Evolutionary conservation across 30 jellyfish, hydroid and myxozoan genomes (phyloP).

Genomic region (Cassiopea xamachana): DNA sequence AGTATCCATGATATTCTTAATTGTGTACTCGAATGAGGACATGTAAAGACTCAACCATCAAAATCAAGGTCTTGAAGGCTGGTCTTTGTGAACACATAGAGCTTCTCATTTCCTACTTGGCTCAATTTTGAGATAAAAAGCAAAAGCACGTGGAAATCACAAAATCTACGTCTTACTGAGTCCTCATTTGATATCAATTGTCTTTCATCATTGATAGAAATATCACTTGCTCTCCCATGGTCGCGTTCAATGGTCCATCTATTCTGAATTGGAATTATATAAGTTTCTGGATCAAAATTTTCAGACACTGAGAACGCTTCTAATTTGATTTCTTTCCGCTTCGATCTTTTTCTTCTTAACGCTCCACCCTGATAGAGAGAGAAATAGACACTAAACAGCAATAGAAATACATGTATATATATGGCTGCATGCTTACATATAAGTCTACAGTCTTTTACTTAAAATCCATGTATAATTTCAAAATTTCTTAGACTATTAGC

Average conservation of each 20-base stretch:
- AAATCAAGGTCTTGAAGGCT: too few species aligned
- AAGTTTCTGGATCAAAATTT: conserved; percentile 70
- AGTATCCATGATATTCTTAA: too few species aligned
- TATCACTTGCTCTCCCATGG: not conserved
- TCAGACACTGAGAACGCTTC: conserved; percentile 68
- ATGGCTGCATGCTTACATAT: too few species aligned
- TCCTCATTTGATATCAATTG: not conserved
- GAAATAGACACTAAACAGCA: too few species aligned
- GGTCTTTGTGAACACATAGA: too few species aligned
- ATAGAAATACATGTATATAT: too few species aligned
- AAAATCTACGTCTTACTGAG: not conserved
- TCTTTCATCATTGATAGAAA: conserved; percentile 16
- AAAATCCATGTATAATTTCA: too few species aligned
- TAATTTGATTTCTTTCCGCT: conserved; percentile 38
- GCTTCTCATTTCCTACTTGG: not conserved
- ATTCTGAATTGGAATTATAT: conserved; percentile 65
- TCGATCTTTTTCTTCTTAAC: conserved; percentile 10
- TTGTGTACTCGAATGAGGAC: too few species aligned
- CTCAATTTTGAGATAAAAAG: not conserved
- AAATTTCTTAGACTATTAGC: too few species aligned
- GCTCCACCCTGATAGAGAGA: not conserved
- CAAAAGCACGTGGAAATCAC: not conserved
- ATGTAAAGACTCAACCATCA: too few species aligned
- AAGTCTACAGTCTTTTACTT: too few species aligned
- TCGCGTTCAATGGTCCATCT: conserved; percentile 69